These are phyloP conservation scores for Pinctada fucata DNA, from an alignment of 2,888 invertebrate genomes.

Conservation along the genomic window DNA sequence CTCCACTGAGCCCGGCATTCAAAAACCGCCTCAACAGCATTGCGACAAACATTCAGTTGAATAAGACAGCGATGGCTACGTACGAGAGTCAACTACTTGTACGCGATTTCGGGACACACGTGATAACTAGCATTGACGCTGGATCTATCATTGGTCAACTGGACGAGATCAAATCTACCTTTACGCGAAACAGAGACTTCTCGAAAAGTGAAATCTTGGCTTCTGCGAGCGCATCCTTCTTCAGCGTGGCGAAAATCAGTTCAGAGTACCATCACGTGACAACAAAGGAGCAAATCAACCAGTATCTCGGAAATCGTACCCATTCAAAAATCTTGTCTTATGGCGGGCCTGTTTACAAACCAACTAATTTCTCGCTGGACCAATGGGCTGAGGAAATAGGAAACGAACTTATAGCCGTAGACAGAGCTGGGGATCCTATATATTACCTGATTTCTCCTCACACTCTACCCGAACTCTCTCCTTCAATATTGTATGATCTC, in stretches of 20 bases:
- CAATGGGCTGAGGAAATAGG: constrained; percentile 57
- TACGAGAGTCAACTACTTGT: constrained; percentile 67
- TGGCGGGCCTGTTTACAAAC: constrained; percentile 60
- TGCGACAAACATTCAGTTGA: constrained; percentile 56
- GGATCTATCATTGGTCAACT: constrained; percentile 60
- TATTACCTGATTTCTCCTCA: constrained; percentile 57
- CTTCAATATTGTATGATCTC: constrained; percentile 50
- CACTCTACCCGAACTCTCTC: constrained; percentile 61
- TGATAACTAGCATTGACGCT: constrained; percentile 60
- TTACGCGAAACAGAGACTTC: constrained; percentile 38
- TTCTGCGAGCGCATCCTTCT: constrained; percentile 60
- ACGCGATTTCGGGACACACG: constrained; percentile 69
- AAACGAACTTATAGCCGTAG: constrained; percentile 63
- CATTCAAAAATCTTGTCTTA: constrained; percentile 48
- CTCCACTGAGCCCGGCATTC: constrained; percentile 52
- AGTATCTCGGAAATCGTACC: constrained; percentile 50
- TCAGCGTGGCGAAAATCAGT: constrained; percentile 45
- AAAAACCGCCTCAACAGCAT: constrained; percentile 58
- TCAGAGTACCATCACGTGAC: constrained; percentile 41
- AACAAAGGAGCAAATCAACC: constrained; percentile 37
- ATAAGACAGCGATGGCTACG: constrained; percentile 53
- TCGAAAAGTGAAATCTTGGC: constrained; percentile 46
- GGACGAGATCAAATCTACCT: constrained; percentile 52
- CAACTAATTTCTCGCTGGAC: constrained; percentile 56
- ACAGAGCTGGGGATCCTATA: constrained; percentile 66